phyloP scores from a whole-genome alignment of 2,797 vertebrate genomes.

The Carduelis carduelis region DNA sequence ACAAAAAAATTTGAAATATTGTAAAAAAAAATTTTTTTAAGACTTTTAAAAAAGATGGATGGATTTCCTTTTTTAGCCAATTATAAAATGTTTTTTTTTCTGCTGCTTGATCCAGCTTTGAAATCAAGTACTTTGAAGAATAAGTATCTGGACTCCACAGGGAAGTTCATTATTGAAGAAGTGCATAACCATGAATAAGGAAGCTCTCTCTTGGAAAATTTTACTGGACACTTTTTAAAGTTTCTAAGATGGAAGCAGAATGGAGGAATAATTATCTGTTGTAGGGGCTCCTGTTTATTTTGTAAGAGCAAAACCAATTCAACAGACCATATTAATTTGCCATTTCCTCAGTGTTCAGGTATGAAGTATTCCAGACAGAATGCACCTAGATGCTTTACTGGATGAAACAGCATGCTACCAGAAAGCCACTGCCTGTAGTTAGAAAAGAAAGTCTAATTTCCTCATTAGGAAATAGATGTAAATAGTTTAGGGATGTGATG shows the following conservation, averaged over 20 bases:
- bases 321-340: background rate
- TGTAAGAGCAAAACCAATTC: background rate
- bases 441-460: background rate
- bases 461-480: slow-evolving; percentile 21
- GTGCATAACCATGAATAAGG: background rate
- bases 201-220: slow-evolving; percentile 8
- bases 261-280: background rate
- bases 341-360: background rate
- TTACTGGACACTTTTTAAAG: background rate
- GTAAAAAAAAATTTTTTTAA: background rate
- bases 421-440: background rate
- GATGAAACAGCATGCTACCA: background rate
- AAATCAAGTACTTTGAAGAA: slow-evolving; percentile 30
- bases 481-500: background rate
- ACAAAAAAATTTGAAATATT: background rate
- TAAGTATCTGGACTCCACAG: background rate
- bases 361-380: slow-evolving; percentile 1
- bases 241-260: slow-evolving; percentile 14
- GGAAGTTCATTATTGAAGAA: slow-evolving; percentile 16
- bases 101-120: background rate
- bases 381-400: background rate
- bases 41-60: background rate
- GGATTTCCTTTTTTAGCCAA: background rate
- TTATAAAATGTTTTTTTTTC: background rate
- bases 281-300: background rate